Base-by-base conservation (phyloP, 1,140 invertebrate genomes). In the Notospermus geniculatus region DNA sequence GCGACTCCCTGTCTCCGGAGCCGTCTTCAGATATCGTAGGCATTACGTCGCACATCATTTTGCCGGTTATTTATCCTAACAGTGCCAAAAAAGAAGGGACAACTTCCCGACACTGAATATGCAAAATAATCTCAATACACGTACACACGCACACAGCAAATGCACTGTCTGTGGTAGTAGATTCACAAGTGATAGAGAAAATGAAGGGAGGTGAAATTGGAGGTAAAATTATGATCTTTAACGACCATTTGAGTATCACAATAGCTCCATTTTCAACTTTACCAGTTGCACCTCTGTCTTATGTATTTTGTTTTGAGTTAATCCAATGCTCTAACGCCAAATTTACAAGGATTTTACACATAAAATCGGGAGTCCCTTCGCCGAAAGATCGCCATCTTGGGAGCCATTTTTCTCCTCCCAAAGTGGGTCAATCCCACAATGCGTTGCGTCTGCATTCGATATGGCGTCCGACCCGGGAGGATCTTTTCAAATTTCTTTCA, bases 11-110 rank as follows among this genome's bases (percentile, higher is more conserved):
- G 64, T 80, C 79, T 27, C 73, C 76, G 15, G 77, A 76, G 59
- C 82, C 94, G 86, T 98, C 95, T 87, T 98, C 96, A 73, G 92
- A 93, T 82, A 99, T 99, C 73, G 96, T 98, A 73, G 96, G 96
- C 95, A 99, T 98, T 82, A 98, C 95, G 85, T 98, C 96, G 86
- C 95, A 98, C 94, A 98, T 98, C 80, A 82, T 82, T 58, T 74
- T 80, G 32, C 32, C 15, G 32, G 4, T 36, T 36, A 36, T 4
- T 7, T 36, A 36, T 36, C 32, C 32, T 36, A 4, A 36, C 32
- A 36, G 32, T 15, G 4, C 32, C 4, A 36, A 36, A 36, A 15
- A 36, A 7, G 15, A 7, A 15, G 32, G 5, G 5, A 36, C 4
- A 36, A 7, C 32, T 15, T 36, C 5, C 4, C 25, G 9, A 52